These are phyloP conservation scores for Falcunculus frontatus DNA, from an alignment of 2,113 vertebrate genomes.

Conservation along the genomic window DNA sequence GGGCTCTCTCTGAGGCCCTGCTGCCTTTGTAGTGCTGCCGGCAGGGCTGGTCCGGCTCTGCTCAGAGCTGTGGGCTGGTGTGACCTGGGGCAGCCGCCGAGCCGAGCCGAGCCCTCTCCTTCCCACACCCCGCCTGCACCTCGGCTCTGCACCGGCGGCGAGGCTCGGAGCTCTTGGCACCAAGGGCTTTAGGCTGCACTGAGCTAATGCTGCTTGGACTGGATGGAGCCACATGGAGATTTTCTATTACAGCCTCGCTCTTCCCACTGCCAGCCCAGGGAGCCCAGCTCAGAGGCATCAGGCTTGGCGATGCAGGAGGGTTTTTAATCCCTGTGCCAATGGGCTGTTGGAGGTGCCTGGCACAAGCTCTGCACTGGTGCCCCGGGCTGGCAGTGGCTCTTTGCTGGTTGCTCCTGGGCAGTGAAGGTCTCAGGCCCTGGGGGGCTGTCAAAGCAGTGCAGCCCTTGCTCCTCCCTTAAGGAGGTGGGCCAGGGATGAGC, in stretches of 20 bases:
- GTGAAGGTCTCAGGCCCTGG: no score
- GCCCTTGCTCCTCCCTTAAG: not conserved
- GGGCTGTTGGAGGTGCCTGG: not conserved
- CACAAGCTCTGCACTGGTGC: not conserved
- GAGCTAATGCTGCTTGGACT: not conserved
- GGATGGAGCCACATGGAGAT: not conserved
- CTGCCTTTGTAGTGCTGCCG: not conserved
- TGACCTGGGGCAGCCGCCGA: accelerated
- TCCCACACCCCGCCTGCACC: accelerated
- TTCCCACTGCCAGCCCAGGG: not conserved
- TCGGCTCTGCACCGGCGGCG: accelerated
- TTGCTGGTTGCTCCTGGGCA: not conserved
- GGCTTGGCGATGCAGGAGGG: not conserved
- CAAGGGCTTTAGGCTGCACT: not conserved
- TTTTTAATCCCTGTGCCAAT: not conserved
- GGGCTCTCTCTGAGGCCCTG: not conserved
- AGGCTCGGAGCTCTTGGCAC: not conserved
- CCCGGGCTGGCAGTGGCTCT: not conserved
- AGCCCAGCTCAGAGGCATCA: not conserved
- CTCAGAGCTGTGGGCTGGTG: accelerated
- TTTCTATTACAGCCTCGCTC: not conserved
- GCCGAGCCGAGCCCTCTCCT: not conserved
- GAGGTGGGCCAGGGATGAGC: not conserved
- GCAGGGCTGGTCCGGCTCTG: not conserved
- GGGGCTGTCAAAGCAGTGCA: not conserved